Conservation (phyloP, 2,113 vertebrate species). For the Xiphophorus hellerii region DNA sequence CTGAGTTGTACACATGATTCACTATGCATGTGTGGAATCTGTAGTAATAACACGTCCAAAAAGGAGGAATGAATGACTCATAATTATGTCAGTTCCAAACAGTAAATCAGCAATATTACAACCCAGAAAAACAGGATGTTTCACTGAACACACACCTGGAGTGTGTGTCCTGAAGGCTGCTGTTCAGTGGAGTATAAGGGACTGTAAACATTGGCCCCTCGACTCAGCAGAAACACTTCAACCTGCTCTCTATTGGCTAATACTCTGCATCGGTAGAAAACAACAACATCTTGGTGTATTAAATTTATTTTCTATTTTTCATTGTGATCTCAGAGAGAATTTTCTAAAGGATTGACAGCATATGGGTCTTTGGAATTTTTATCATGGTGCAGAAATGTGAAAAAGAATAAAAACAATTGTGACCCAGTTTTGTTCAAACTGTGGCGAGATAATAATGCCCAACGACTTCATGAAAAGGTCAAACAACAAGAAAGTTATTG, state of each 20-base stretch:
- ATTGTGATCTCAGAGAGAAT: conserved; percentile 3
- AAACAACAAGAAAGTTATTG: conserved; percentile 55
- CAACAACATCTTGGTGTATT: neutral
- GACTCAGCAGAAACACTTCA: conserved; percentile 6
- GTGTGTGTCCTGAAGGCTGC: conserved; percentile 7
- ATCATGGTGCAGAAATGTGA: conserved; percentile 1
- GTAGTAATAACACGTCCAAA: neutral
- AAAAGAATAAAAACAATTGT: conserved; percentile 25
- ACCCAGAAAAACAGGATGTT: conserved; percentile 40
- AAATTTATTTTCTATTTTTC: neutral
- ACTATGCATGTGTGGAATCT: conserved; percentile 19
- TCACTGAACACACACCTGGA: conserved; percentile 29
- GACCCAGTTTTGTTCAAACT: conserved; percentile 47
- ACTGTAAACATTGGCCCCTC: conserved; percentile 22
- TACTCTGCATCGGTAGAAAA: neutral
- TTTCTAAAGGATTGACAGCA: neutral
- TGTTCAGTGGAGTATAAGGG: conserved; percentile 9
- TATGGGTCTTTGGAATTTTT: neutral
- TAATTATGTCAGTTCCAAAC: neutral
- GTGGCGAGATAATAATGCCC: conserved; percentile 29
- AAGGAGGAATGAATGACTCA: conserved; percentile 4
- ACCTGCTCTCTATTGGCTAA: neutral
- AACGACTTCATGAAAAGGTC: conserved; percentile 49
- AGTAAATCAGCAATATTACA: conserved; percentile 6
- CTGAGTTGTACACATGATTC: neutral